Evolutionary conservation across 1,140 invertebrate species (phyloP).

Genomic region (Tetragnatha versicolor): DNA sequence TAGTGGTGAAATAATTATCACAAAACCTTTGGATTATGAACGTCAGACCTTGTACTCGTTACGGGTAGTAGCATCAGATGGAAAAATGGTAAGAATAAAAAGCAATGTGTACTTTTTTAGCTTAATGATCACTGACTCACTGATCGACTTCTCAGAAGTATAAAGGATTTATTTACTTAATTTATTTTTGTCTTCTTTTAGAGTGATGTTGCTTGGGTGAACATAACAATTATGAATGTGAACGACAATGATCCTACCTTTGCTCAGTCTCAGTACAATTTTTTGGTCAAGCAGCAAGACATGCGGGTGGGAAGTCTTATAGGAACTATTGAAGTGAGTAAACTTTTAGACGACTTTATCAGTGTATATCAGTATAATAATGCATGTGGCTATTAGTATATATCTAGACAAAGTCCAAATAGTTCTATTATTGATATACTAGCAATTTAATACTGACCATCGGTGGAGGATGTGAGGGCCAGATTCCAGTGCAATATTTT

Average conservation of each 20-base stretch:
- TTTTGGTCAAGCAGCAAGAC: constrained; percentile 69
- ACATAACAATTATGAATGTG: constrained; percentile 82
- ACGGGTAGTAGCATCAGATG: constrained; percentile 84
- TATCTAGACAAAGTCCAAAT: too few relatives aligned
- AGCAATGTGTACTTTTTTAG: neutral
- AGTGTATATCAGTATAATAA: too few relatives aligned
- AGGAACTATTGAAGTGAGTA: constrained; percentile 69
- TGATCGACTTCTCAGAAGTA: neutral
- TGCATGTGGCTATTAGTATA: too few relatives aligned
- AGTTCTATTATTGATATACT: too few relatives aligned
- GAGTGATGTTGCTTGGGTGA: constrained; percentile 79
- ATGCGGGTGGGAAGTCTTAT: constrained; percentile 63
- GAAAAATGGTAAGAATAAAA: constrained; percentile 70
- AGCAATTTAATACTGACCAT: too few relatives aligned
- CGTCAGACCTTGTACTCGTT: constrained; percentile 73
- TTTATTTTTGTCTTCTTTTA: constrained; percentile 65
- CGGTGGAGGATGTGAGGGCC: too few relatives aligned
- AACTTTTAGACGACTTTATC: constrained; percentile 64
- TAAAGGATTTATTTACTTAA: constrained; percentile 45
- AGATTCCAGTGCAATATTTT: too few relatives aligned
- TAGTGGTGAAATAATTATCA: constrained; percentile 80
- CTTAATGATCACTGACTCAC: neutral
- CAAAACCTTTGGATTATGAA: constrained; percentile 82
- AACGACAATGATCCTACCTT: constrained; percentile 91
- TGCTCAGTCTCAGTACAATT: constrained; percentile 85